Evolutionary conservation across 1,140 invertebrate species (phyloP).

Genomic region (Galendromus occidentalis): DNA sequence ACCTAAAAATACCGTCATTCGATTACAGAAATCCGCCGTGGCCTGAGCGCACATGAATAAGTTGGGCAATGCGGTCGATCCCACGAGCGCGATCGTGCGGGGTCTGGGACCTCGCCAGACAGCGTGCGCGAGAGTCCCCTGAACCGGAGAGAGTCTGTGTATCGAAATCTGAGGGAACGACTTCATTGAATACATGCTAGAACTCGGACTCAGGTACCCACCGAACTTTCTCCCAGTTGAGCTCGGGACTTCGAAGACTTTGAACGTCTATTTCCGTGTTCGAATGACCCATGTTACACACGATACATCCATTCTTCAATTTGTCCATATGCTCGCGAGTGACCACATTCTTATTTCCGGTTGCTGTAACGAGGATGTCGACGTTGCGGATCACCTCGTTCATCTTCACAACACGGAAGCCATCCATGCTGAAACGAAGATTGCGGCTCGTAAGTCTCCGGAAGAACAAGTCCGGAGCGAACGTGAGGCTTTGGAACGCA

Average conservation of each 20-base stretch:
- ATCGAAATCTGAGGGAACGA: too few species aligned
- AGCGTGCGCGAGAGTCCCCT: too few species aligned
- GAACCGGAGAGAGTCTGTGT: too few species aligned
- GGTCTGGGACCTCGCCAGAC: too few species aligned
- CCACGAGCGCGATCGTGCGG: too few species aligned
- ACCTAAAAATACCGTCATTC: conserved; percentile 24
- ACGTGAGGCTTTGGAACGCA: too few species aligned
- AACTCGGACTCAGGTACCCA: background rate
- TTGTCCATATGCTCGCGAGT: conserved; percentile 85
- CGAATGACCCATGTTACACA: conserved; percentile 95
- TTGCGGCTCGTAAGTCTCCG: too few species aligned
- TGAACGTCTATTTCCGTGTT: conserved; percentile 96
- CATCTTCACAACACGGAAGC: conserved; percentile 80
- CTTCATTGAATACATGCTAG: too few species aligned
- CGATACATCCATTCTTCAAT: conserved; percentile 87
- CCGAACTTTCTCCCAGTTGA: conserved; percentile 90
- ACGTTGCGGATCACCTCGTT: conserved; percentile 77
- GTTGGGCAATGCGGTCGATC: too few species aligned
- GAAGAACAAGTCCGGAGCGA: too few species aligned
- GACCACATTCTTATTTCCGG: conserved; percentile 82
- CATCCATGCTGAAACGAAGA: conserved; percentile 84
- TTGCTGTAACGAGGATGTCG: conserved; percentile 85
- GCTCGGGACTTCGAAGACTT: conserved; percentile 69
- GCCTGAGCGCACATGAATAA: too few species aligned
- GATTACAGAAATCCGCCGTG: background rate